Conservation (phyloP, 1,140 invertebrate genomes). For the Aculops lycopersici region DNA sequence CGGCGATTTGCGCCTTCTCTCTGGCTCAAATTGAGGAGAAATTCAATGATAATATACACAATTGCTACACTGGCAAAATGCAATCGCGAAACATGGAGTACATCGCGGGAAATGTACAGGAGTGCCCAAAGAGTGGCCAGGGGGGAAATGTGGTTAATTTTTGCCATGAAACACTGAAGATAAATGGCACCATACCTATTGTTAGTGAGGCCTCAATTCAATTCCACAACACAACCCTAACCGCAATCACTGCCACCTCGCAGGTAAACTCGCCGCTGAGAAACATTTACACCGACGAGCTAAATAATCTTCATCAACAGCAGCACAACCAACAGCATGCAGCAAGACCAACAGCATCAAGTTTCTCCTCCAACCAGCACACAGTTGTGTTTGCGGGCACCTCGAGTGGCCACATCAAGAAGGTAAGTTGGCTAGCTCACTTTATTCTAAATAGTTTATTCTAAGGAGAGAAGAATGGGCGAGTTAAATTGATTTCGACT, state of each 20-base stretch:
- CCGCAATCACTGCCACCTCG: constrained; percentile 22
- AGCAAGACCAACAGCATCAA: not conserved
- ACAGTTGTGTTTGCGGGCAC: constrained; percentile 72
- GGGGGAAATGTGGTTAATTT: constrained; percentile 65
- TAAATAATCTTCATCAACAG: constrained; percentile 27
- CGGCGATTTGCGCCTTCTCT: constrained; percentile 31
- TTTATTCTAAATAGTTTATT: not conserved
- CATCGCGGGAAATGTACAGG: constrained; percentile 48
- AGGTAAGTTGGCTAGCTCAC: constrained; percentile 21
- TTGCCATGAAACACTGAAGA: constrained; percentile 62
- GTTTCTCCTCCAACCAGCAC: constrained; percentile 23
- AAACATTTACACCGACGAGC: constrained; percentile 20
- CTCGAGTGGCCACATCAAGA: constrained; percentile 34
- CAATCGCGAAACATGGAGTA: constrained; percentile 68
- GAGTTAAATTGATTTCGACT: too few species aligned
- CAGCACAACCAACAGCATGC: not conserved
- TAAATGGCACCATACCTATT: constrained; percentile 51
- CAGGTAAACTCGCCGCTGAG: not conserved
- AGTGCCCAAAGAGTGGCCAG: constrained; percentile 50
- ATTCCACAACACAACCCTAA: constrained; percentile 28
- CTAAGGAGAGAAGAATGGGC: too few species aligned
- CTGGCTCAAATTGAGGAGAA: constrained; percentile 55
- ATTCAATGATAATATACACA: constrained; percentile 79
- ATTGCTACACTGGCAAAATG: constrained; percentile 75
- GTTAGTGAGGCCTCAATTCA: constrained; percentile 29